Percentiles rank a stretch among this genome's conserved stretches.
phyloP scores from a whole-genome alignment of 2,797 vertebrate species.

The Florisuga fusca region DNA sequence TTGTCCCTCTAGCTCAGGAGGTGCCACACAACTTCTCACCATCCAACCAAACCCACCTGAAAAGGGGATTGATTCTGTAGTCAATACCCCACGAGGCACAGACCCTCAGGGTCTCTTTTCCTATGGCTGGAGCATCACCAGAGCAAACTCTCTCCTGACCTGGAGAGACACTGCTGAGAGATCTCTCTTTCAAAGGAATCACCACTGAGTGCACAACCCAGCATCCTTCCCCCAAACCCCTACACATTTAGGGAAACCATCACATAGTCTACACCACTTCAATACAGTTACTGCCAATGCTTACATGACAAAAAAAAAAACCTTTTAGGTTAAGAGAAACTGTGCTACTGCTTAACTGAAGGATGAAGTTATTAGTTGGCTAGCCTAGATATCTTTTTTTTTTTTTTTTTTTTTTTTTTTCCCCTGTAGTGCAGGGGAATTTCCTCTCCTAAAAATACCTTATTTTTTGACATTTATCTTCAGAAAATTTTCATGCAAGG shows the following conservation, averaged over 20 bases:
- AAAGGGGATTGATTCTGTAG: background rate
- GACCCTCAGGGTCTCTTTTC: background rate
- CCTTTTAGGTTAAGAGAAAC: background rate
- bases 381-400: background rate
- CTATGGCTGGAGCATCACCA: background rate
- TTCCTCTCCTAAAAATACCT: background rate
- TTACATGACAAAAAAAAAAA: background rate
- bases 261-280: background rate
- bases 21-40: background rate
- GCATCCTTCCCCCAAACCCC: background rate
- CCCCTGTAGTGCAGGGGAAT: background rate
- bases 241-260: background rate
- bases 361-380: background rate
- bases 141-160: background rate
- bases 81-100: too few species aligned
- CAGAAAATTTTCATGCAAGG: background rate
- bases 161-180: background rate
- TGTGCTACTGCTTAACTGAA: background rate
- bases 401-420: background rate
- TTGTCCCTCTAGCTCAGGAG: background rate
- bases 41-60: background rate
- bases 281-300: background rate
- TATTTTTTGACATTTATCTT: background rate
- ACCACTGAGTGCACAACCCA: rapidly evolving
- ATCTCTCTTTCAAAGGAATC: background rate